Conservation (phyloP, 2,113 vertebrate species). For the Pseudopipra pipra region DNA sequence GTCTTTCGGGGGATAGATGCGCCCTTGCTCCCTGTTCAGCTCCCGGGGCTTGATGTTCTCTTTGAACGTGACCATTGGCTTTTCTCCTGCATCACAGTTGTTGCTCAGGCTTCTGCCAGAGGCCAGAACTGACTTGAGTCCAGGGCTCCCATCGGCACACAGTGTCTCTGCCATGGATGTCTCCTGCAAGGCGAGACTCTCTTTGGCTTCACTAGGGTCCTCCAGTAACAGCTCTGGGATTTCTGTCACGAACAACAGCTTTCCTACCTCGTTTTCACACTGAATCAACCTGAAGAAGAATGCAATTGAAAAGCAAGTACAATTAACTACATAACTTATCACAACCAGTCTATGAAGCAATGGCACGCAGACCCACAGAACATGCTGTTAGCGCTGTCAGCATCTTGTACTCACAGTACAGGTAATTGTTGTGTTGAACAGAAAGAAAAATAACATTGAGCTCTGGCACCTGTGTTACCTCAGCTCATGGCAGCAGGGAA, state of each 20-base stretch:
- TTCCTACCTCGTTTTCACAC: conserved; percentile 85
- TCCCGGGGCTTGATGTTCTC: conserved; percentile 96
- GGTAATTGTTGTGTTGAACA: not conserved
- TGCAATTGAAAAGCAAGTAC: not conserved
- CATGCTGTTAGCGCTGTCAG: not conserved
- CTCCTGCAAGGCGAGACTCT: conserved; percentile 87
- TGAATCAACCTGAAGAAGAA: conserved; percentile 85
- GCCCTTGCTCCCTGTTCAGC: conserved; percentile 80
- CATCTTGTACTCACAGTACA: not conserved
- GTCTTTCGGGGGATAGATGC: conserved; percentile 83
- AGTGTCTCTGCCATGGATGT: conserved; percentile 80
- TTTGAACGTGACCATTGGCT: conserved; percentile 94
- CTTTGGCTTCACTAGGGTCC: conserved; percentile 88
- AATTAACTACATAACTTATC: not conserved
- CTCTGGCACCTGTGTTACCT: not conserved
- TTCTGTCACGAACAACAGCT: conserved; percentile 91
- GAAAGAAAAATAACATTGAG: not conserved
- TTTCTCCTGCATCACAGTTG: conserved; percentile 83
- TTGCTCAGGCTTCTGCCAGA: conserved; percentile 85
- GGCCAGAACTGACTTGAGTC: conserved; percentile 91
- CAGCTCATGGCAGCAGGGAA: not conserved
- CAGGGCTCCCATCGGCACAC: conserved; percentile 77
- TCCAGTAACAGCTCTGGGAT: conserved; percentile 90
- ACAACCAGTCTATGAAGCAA: not conserved
- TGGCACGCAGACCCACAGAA: not conserved